A percentile compares a stretch with the other conserved stretches of the same genome.
Evolutionary conservation across 1,140 invertebrate species (phyloP).

Genomic region (Bombus fervidus): DNA sequence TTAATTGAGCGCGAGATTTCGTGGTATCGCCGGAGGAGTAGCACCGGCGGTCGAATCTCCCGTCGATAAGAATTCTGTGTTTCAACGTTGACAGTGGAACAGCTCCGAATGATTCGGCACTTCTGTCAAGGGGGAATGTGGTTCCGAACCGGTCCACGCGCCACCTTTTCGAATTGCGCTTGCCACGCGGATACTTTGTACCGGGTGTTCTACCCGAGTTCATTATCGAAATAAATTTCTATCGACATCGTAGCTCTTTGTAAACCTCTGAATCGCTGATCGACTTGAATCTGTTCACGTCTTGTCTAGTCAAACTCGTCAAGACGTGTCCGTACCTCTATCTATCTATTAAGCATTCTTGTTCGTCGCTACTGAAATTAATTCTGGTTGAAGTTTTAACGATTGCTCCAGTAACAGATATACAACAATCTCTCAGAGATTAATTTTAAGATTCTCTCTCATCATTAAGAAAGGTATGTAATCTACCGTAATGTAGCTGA

Average conservation of each 20-base stretch:
- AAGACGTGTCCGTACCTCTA: neutral
- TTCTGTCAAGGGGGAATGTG: constrained; percentile 58
- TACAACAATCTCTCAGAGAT: neutral
- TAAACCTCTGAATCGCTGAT: neutral
- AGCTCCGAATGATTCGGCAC: constrained; percentile 61
- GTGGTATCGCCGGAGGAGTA: constrained; percentile 18
- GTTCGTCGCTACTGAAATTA: neutral
- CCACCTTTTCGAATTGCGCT: constrained; percentile 36
- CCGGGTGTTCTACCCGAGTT: constrained; percentile 47
- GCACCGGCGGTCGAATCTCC: constrained; percentile 18
- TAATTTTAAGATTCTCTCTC: neutral
- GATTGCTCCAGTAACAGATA: neutral
- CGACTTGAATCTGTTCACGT: neutral
- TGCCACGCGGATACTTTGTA: constrained; percentile 14
- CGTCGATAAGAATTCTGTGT: constrained; percentile 56
- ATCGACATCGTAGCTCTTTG: neutral
- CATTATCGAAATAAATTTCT: constrained; percentile 36
- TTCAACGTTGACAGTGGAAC: constrained; percentile 67
- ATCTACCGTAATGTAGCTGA: too few species aligned
- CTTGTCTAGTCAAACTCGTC: neutral
- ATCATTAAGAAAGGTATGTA: too few species aligned
- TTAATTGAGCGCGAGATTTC: constrained; percentile 67
- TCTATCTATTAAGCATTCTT: too few species aligned
- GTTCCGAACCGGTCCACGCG: constrained; percentile 59
- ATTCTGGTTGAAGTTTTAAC: neutral